A percentile compares a stretch with the other conserved stretches of the same genome.
Evolutionary conservation across 2,113 vertebrate species (phyloP).

Genomic region (Equus quagga): DNA sequence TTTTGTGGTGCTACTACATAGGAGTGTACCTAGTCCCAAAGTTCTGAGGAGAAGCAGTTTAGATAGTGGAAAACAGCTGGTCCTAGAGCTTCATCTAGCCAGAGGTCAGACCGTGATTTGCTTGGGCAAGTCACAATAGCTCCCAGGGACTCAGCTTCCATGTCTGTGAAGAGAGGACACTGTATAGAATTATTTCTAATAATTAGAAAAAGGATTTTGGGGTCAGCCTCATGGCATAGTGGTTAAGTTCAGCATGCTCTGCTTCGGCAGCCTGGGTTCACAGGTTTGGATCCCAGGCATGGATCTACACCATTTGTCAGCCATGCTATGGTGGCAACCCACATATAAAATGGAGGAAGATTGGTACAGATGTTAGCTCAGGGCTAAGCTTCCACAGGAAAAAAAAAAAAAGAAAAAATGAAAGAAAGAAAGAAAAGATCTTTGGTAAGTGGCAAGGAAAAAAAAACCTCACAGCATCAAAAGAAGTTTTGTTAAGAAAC

Average conservation of each 20-base stretch:
- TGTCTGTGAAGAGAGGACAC: neutral
- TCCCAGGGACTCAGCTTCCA: neutral
- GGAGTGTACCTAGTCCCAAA: neutral
- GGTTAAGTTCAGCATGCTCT: too few relatives aligned
- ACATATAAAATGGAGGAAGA: too few relatives aligned
- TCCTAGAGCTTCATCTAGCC: neutral
- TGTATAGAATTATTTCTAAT: neutral
- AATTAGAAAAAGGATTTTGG: neutral
- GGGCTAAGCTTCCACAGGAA: too few relatives aligned
- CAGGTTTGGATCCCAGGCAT: too few relatives aligned
- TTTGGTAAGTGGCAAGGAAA: slow-evolving; percentile 2
- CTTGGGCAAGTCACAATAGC: neutral
- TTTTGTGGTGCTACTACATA: neutral
- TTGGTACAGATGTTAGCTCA: too few relatives aligned
- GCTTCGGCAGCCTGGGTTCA: too few relatives aligned
- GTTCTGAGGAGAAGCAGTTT: neutral
- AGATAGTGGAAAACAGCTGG: neutral
- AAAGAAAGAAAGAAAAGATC: neutral
- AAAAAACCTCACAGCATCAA: neutral
- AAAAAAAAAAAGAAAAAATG: neutral
- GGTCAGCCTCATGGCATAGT: too few relatives aligned
- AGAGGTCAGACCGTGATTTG: neutral
- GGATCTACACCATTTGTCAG: too few relatives aligned
- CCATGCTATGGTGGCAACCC: too few relatives aligned
- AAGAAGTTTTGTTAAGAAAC: neutral